Conservation (phyloP, 64 coral and sea anemone genomes). For the Montipora foliosa region DNA sequence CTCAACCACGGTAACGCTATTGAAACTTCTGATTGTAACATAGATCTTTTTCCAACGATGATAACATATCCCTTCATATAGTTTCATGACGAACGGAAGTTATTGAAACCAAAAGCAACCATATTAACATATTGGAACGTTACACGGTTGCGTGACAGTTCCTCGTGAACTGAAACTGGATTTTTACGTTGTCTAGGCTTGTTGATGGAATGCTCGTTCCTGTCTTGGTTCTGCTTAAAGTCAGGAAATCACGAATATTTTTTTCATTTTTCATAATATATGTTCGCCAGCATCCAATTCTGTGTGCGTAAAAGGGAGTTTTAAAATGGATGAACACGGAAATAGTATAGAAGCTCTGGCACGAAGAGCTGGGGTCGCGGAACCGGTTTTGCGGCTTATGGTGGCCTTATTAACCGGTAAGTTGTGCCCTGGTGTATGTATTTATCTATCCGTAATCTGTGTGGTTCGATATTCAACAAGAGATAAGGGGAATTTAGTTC, state of each 20-base stretch:
- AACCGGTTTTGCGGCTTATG: slow-evolving; percentile 40
- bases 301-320: background rate
- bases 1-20: too few species aligned
- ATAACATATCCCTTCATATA: too few species aligned
- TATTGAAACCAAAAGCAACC: too few species aligned
- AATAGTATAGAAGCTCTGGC: slow-evolving; percentile 16
- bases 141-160: background rate
- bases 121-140: background rate
- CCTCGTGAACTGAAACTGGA: background rate
- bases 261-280: background rate
- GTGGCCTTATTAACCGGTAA: slow-evolving; percentile 56
- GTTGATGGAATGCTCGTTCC: background rate
- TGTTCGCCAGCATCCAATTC: background rate
- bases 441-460: background rate
- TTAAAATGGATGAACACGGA: background rate
- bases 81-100: too few species aligned
- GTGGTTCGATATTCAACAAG: background rate
- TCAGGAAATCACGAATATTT: background rate
- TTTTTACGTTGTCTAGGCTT: background rate
- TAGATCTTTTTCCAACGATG: too few species aligned
- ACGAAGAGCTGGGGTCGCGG: slow-evolving; percentile 16
- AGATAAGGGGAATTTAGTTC: background rate
- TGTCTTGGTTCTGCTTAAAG: background rate
- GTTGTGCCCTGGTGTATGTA: background rate
- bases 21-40: too few species aligned